Base-by-base conservation (phyloP, 2,113 vertebrate genomes). In the Amblyopsis rosae region DNA sequence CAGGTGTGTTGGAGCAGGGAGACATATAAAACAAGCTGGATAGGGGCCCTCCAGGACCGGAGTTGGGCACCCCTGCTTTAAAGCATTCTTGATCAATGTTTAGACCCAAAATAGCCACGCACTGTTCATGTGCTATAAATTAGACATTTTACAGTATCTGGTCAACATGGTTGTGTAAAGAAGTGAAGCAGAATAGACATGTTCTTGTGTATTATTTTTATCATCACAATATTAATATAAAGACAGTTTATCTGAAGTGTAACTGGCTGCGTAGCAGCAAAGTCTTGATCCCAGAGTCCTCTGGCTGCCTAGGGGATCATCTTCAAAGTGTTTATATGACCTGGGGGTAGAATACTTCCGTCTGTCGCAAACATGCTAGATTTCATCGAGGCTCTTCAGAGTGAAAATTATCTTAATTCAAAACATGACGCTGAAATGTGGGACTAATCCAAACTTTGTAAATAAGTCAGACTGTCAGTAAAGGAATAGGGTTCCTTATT, bases 181-280 rank as follows among this genome's bases (percentile, higher is more conserved):
- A 26, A 26, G 26, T 26, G 26, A 26, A 26, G 26, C 26, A 26
- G 26, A 26, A 26, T 26, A 26, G 26, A 26, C 26, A 26, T 26
- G 26, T 26, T 26, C 56, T 6, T 50, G 9, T 70, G 73, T 60
- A 73, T 41, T 32, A 69, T 64, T 80, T 53, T 62, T n/a, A n/a
- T n/a, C 35, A 73, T 82, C 71, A 67, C 71, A 69, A 78, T 54
- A 7, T 64, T 26, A 77, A 66, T 65, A 78, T 74, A 78, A 79
- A 79, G 69, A 63, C 67, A 65, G 35, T 41, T 41, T 41, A 6
- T 41, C 4, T 41, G 4, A 41, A 41, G 4, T 41, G 5, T 41
- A 41, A 41, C 35, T 41, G 7, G 79, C 85, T 84, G 82, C 70
- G 69, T 74, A 64, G 82, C 67, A 88, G 80, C 84, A 62, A 79